These are phyloP conservation scores for Agrilus planipennis DNA, from an alignment of 1,140 invertebrate genomes.

Conservation along the genomic window DNA sequence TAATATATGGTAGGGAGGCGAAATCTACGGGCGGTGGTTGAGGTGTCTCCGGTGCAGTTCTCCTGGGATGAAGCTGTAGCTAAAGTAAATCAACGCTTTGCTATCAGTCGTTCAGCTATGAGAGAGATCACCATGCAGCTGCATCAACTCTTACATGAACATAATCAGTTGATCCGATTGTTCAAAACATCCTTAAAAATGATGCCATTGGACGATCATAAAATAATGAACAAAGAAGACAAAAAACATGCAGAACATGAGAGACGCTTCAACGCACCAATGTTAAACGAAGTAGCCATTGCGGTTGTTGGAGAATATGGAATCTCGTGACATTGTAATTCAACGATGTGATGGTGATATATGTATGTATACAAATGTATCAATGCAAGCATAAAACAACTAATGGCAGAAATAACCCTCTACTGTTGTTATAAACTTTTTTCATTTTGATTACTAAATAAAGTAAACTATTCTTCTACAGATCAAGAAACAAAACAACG, in stretches of 20 bases:
- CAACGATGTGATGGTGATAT: slow-evolving; percentile 24
- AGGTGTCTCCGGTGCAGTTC: no score
- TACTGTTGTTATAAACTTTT: no score
- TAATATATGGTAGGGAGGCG: no score
- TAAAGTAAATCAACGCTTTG: slow-evolving; percentile 17
- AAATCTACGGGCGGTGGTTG: no score
- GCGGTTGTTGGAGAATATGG: slow-evolving; percentile 33
- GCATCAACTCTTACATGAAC: slow-evolving; percentile 30
- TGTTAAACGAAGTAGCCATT: slow-evolving; percentile 34
- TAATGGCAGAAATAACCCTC: no score
- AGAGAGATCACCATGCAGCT: slow-evolving; percentile 27
- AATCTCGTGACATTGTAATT: slow-evolving; percentile 33
- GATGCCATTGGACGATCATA: slow-evolving; percentile 31
- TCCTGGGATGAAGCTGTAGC: no score
- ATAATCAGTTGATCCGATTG: slow-evolving; percentile 29
- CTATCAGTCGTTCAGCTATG: slow-evolving; percentile 12
- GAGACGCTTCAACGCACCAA: slow-evolving; percentile 34
- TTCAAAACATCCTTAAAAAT: slow-evolving; percentile 32
- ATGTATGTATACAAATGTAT: no score
- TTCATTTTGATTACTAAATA: background rate
- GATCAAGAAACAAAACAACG: slow-evolving; percentile 22
- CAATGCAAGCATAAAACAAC: no score
- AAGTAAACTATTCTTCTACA: slow-evolving; percentile 11
- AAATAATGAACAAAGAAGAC: slow-evolving; percentile 32
- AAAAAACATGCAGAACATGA: slow-evolving; percentile 31